Percentiles rank a stretch among this genome's conserved stretches.
Conservation (phyloP, 1,140 invertebrate genomes). For the Apis cerana region DNA sequence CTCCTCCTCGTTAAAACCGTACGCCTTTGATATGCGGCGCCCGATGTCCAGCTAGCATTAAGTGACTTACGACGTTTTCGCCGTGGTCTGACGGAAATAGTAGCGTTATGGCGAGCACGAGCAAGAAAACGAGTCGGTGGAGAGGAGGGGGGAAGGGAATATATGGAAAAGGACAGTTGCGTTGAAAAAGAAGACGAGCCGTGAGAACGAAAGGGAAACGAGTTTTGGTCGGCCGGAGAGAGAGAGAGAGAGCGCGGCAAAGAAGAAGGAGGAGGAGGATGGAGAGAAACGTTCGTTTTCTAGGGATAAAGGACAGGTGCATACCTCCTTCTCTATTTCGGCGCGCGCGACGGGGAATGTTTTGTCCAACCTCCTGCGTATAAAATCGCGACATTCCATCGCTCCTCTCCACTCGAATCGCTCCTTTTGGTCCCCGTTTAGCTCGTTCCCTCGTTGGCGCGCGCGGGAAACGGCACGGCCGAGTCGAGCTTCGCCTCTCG, state of each 20-base stretch:
- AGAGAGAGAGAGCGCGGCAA: constrained; percentile 4
- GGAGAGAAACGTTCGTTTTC: constrained; percentile 57
- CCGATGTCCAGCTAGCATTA: constrained; percentile 52
- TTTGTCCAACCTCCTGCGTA: constrained; percentile 43
- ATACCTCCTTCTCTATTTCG: constrained; percentile 54
- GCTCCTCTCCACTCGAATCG: constrained; percentile 12
- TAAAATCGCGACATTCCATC: constrained; percentile 60
- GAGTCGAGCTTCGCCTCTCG: no score
- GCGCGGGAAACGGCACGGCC: not conserved
- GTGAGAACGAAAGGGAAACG: not conserved
- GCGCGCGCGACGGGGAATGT: constrained; percentile 46
- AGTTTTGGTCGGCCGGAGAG: not conserved
- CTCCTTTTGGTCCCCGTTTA: constrained; percentile 51
- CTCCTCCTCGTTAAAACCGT: constrained; percentile 26
- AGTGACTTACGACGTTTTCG: constrained; percentile 60
- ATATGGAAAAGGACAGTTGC: not conserved
- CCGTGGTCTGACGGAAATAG: constrained; percentile 57
- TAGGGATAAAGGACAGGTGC: constrained; percentile 51
- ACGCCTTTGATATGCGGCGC: constrained; percentile 35
- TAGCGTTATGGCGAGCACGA: constrained; percentile 50
- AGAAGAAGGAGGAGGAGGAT: constrained; percentile 21
- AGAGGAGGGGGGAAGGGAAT: not conserved
- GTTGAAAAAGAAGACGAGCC: not conserved
- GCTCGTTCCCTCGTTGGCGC: not conserved
- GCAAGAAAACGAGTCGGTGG: constrained; percentile 3